Evolutionary conservation across 2,888 invertebrate species (phyloP), one percentile per base, ranked within the genome.

Genomic region (Caenorhabditis plicata): DNA sequence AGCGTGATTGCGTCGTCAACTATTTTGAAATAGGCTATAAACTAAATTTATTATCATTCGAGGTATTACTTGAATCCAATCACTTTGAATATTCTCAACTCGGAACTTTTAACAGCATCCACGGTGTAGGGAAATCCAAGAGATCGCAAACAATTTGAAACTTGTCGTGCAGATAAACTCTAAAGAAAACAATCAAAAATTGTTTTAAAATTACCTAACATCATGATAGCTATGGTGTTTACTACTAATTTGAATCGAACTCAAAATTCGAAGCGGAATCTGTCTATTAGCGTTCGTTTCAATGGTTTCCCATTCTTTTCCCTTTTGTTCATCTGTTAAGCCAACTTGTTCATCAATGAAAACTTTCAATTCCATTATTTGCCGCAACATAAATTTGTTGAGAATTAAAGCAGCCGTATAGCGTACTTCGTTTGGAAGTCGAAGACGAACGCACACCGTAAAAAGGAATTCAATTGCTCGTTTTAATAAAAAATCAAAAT

Each of bases 171-270:
- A 13, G 77, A 78, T 32, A 83, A 60, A 27, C 81, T 69, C 82
- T 82, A 61, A 22, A 72, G 43, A n/a, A 3, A 5, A 45, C 8
- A n/a, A n/a, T n/a, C n/a, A n/a, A n/a, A n/a, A n/a, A n/a, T n/a
- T n/a, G n/a, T n/a, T n/a, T 17, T 13, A 19, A 5, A 11, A 4
- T 26, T 8, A 40, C 41, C 61, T 54, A 65, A 82, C 82, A 67
- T 77, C 80, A 47, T 82, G 81, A 64, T 81, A 82, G 23, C 81
- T 82, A 22, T 80, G 79, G 11, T 82, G 70, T 68, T 84, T 84
- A 64, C 82, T 82, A 45, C 83, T 82, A 35, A 84, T 80, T 56
- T 83, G 83, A 56, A 84, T 81, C 58, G 82, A 82, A 3, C 83
- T 80, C 4, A 82, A 67, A 0, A 82, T 67, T 26, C 84, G 66